Base-by-base conservation (phyloP, 2,888 invertebrate species). In the Mamestra brassicae region DNA sequence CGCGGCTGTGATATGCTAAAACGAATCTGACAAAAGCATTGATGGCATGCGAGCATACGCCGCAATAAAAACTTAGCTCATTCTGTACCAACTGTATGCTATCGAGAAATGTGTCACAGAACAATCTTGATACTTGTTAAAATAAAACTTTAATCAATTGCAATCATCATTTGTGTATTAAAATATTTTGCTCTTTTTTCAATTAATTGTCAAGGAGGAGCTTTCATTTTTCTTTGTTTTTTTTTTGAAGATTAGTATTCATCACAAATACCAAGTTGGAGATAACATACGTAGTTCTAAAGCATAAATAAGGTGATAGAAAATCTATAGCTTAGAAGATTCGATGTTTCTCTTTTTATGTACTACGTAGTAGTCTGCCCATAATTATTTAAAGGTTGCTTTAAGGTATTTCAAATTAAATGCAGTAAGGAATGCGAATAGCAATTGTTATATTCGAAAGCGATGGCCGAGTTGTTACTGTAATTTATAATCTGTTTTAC, bases 381-480 rank as follows among this genome's bases (percentile, higher is more conserved):
- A 26, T n/a, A 65, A 38, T 54, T 52, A 58, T 58, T 57, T 61
- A 42, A 3, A 52, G 36, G 6, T 55, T 36, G 3, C 26, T n/a
- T 0, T 72, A 55, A 50, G 34, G 38, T 65, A 42, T 42, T 63
- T 58, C n/a, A 74, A 81, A 77, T 67, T 68, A 71, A 83, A 83
- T 54, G 54, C 38, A 45, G 63, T 52, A 36, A 67, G 77, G 78
- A 82, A 81, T 78, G 71, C 68, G 52, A 80, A 67, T 74, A n/a
- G 61, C 26, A 64, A 83, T 74, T 78, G 63, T 79, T 83, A 57
- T 61, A 66, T 79, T 83, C 50, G 73, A 83, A 81, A 79, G 80
- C 67, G 73, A 83, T 69, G 64, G 71, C 67, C 68, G 68, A 64
- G 60, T 73, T 66, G 34, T n/a, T 70, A 69, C 47, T 78, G 42